Percentiles rank a stretch among this genome's conserved stretches.
Evolutionary conservation across 2,113 vertebrate species (phyloP).

Genomic region (Chrysemys picta): DNA sequence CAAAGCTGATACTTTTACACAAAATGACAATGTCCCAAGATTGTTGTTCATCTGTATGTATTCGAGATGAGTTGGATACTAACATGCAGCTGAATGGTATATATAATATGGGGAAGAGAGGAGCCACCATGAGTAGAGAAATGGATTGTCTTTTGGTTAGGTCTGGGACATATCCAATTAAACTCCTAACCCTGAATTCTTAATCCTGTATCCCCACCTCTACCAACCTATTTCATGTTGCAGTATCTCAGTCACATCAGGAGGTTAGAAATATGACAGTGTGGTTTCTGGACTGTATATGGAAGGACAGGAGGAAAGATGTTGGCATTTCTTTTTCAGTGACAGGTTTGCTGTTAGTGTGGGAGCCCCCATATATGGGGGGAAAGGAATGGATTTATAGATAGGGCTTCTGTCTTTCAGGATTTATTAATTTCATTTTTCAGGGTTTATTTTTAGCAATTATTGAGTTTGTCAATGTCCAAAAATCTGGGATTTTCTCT

Average conservation of each 20-base stretch:
- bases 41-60: background rate
- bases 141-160: background rate
- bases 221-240: background rate
- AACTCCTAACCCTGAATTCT: background rate
- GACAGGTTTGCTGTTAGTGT: background rate
- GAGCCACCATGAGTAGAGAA: background rate
- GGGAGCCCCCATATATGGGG: background rate
- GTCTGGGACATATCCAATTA: background rate
- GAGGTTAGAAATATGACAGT: background rate
- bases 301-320: background rate
- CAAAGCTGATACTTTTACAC: background rate
- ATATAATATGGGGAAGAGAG: background rate
- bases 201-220: background rate
- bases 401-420: rapidly evolving
- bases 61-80: background rate
- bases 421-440: too few species aligned
- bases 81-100: background rate
- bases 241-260: background rate
- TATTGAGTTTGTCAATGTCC: too few species aligned
- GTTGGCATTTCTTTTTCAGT: background rate
- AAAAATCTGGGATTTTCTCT: too few species aligned
- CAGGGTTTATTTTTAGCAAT: too few species aligned
- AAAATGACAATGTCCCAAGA: background rate
- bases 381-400: background rate
- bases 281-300: background rate